A percentile compares a stretch with the other conserved stretches of the same genome.
These are phyloP conservation scores for Antheraea pernyi DNA, from an alignment of 1,140 invertebrate species.

Conservation along the genomic window DNA sequence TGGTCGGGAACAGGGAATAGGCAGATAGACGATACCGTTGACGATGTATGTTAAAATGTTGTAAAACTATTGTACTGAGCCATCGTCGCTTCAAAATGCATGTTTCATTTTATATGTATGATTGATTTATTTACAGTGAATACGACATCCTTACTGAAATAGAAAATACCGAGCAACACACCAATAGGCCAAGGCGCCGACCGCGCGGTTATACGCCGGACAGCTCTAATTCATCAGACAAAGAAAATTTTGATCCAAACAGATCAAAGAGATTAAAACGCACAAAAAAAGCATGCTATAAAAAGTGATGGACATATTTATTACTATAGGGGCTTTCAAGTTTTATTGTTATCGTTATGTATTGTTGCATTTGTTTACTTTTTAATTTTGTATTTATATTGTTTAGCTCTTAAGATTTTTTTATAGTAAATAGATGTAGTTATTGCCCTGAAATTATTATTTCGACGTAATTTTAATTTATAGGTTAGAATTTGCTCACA, in stretches of 20 bases:
- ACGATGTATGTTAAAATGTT: too few species aligned
- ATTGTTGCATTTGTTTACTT: too few species aligned
- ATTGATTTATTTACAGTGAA: slow-evolving; percentile 41
- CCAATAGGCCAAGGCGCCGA: slow-evolving; percentile 29
- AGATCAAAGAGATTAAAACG: slow-evolving; percentile 40
- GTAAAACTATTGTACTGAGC: too few species aligned
- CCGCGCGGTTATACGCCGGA: slow-evolving; percentile 44
- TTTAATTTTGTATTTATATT: neutral
- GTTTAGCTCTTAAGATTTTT: neutral
- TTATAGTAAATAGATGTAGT: neutral
- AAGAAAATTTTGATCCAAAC: slow-evolving; percentile 69
- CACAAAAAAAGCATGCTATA: slow-evolving; percentile 38
- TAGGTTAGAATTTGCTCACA: too few species aligned
- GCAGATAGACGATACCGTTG: too few species aligned
- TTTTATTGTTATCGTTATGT: neutral
- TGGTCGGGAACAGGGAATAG: too few species aligned
- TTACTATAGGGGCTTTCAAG: neutral
- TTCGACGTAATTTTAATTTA: neutral
- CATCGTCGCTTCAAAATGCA: too few species aligned
- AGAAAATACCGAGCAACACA: slow-evolving; percentile 26
- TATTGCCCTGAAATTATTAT: neutral
- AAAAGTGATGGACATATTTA: neutral
- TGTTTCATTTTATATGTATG: too few species aligned
- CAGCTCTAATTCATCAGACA: slow-evolving; percentile 68
- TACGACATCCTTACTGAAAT: slow-evolving; percentile 42